Percentiles rank a stretch among this genome's conserved stretches.
Conservation (phyloP, 1,140 invertebrate genomes). For the Meloidogyne exigua region DNA sequence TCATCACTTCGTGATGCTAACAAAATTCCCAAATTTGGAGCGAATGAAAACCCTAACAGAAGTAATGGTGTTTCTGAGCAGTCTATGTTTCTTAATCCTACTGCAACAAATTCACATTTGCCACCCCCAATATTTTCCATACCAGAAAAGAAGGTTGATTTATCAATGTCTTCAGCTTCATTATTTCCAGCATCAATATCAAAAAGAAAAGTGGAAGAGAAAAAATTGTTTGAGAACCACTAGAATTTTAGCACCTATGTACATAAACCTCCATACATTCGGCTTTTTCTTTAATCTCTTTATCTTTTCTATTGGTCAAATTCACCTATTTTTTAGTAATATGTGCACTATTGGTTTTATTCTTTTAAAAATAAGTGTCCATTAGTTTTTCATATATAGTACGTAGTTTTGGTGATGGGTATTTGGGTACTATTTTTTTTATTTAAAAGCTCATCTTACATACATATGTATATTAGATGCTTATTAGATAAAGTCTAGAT, state of each 20-base stretch:
- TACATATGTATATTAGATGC: neutral
- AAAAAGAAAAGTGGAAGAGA: neutral
- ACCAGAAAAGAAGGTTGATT: neutral
- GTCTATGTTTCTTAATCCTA: neutral
- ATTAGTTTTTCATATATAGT: too few relatives aligned
- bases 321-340: too few relatives aligned
- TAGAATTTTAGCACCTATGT: neutral
- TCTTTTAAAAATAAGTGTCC: too few relatives aligned
- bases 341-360: too few relatives aligned
- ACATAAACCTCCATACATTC: neutral
- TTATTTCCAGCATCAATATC: neutral
- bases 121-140: neutral
- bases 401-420: neutral
- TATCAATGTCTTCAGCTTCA: neutral
- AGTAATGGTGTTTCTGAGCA: neutral
- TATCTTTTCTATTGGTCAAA: too few relatives aligned
- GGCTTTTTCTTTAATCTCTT: neutral
- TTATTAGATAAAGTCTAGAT: conserved; percentile 1
- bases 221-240: neutral
- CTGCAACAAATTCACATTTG: neutral
- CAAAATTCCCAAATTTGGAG: neutral
- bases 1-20: neutral
- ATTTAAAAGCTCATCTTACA: neutral
- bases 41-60: neutral
- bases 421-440: conserved; percentile 2